phyloP scores from a whole-genome alignment of 2,113 vertebrate genomes.

The Delphinus delphis region DNA sequence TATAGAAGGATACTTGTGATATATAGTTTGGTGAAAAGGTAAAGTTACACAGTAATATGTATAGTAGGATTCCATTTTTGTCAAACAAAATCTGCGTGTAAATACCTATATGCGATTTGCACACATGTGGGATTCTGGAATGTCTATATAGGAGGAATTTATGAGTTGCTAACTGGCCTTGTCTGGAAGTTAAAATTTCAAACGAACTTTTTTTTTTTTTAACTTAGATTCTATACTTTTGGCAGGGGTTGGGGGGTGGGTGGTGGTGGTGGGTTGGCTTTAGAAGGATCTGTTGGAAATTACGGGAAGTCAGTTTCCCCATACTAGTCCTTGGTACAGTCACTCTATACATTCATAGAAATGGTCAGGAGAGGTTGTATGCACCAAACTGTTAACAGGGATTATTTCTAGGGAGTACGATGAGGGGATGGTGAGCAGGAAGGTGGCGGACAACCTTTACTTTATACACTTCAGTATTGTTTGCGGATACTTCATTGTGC shows the following conservation, averaged over 20 bases:
- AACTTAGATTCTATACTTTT: neutral
- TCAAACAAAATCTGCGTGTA: neutral
- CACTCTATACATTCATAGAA: neutral
- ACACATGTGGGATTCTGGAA: neutral
- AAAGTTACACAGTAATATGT: neutral
- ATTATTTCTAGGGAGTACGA: neutral
- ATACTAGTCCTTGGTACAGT: neutral
- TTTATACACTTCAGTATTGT: neutral
- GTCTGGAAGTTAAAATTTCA: neutral
- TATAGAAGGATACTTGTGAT: neutral
- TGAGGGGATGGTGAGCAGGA: neutral
- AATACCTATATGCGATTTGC: neutral
- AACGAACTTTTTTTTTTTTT: neutral
- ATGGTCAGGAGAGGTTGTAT: neutral
- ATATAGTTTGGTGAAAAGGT: neutral
- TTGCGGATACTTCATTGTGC: neutral
- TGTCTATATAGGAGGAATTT: neutral
- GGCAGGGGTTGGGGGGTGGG: too few species aligned
- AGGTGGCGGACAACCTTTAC: neutral
- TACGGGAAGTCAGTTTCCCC: neutral
- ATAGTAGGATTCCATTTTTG: neutral
- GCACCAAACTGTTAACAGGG: neutral
- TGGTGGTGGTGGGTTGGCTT: neutral
- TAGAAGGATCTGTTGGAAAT: neutral
- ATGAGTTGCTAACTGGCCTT: neutral